Percentiles rank a stretch among this genome's conserved stretches.
These are phyloP conservation scores for Tragelaphus eurycerus DNA, from an alignment of 2,797 vertebrate species.

Conservation along the genomic window DNA sequence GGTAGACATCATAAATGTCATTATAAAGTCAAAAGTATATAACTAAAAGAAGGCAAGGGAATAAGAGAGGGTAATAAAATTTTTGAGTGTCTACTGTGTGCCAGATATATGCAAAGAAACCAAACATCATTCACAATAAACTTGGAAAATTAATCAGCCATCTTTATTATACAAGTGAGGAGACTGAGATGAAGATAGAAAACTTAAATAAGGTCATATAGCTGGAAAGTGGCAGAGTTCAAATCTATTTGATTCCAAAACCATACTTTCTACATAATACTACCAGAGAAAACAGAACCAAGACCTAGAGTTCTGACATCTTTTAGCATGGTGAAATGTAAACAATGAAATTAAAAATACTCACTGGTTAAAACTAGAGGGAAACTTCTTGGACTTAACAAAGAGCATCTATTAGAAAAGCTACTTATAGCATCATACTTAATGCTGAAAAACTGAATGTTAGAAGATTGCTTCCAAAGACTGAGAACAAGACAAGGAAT, in stretches of 20 bases:
- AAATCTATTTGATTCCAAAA: slow-evolving; percentile 29
- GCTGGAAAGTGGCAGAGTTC: not conserved
- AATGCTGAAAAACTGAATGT: not conserved
- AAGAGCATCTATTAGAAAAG: not conserved
- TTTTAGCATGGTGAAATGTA: slow-evolving; percentile 9
- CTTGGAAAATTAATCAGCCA: not conserved
- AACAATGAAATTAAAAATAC: slow-evolving; percentile 24
- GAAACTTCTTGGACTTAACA: not conserved
- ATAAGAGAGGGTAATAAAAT: not conserved
- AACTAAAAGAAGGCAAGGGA: slow-evolving; percentile 4
- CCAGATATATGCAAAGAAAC: not conserved
- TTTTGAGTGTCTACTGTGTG: not conserved
- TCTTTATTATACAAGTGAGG: not conserved
- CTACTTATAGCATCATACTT: not conserved
- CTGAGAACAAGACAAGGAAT: not conserved
- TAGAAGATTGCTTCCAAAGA: not conserved
- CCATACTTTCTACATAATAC: not conserved
- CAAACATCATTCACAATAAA: not conserved
- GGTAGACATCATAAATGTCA: slow-evolving; percentile 1
- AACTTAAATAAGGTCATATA: not conserved
- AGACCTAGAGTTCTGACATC: not conserved
- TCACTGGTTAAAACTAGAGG: slow-evolving; percentile 9
- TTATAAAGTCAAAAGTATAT: slow-evolving; percentile 15
- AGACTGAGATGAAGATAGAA: not conserved
- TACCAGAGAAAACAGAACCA: not conserved